phyloP scores from a whole-genome alignment of 2,113 vertebrate genomes.

The Strix uralensis region DNA sequence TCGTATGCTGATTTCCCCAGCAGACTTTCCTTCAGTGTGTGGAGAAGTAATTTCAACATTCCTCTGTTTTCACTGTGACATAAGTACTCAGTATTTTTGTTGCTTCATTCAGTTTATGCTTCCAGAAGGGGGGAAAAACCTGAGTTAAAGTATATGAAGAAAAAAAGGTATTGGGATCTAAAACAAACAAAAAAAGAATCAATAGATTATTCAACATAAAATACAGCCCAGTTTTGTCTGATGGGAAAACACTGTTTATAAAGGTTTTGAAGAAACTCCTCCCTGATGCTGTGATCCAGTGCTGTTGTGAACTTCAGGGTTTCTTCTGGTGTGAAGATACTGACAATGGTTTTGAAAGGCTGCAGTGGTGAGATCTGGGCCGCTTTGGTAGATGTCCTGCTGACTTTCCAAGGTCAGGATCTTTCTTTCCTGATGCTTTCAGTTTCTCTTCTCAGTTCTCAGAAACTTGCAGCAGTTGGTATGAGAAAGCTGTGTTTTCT shows the following conservation, averaged over 20 bases:
- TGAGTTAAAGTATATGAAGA: not conserved
- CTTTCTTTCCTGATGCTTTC: not conserved
- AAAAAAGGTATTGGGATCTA: not conserved
- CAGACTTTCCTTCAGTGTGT: not conserved
- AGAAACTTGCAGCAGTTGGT: not conserved
- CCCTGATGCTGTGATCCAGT: not conserved
- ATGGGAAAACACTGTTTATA: not conserved
- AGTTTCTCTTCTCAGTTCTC: not conserved
- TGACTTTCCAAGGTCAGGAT: not conserved
- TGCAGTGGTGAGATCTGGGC: not conserved
- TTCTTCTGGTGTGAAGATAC: not conserved
- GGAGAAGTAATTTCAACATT: not conserved
- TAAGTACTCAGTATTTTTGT: not conserved
- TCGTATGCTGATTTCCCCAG: not conserved
- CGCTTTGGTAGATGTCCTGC: not conserved
- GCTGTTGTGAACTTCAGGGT: not conserved
- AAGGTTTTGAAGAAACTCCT: not conserved
- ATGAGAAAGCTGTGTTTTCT: not conserved
- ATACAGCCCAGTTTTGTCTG: not conserved
- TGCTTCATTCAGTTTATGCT: not conserved
- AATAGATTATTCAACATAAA: not conserved
- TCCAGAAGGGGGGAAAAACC: not conserved
- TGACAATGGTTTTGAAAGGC: not conserved
- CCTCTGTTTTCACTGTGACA: not conserved
- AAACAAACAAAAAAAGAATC: not conserved